phyloP scores from a whole-genome alignment of 2,888 invertebrate species.

The Oscheius sp. region DNA sequence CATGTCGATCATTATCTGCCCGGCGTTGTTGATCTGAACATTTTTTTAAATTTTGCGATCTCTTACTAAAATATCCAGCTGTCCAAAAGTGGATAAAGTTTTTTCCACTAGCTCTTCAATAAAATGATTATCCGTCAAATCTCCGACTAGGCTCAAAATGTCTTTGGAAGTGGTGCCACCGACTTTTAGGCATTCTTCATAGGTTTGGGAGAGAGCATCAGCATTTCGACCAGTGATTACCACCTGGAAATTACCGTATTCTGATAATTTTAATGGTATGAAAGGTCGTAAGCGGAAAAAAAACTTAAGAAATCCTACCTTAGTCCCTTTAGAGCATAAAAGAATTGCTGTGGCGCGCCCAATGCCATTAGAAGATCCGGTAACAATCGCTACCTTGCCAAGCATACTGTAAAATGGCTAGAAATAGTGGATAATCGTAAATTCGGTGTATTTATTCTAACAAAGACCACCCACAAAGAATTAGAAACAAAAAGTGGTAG shows the following conservation, averaged over 20 bases:
- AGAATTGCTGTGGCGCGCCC: slow-evolving; percentile 47
- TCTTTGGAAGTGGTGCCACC: neutral
- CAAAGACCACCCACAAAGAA: no score
- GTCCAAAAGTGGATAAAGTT: slow-evolving; percentile 41
- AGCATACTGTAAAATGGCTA: neutral
- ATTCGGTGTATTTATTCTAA: no score
- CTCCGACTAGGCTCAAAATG: slow-evolving; percentile 41
- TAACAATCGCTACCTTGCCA: slow-evolving; percentile 28
- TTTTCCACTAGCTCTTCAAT: slow-evolving; percentile 36
- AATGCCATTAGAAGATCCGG: slow-evolving; percentile 54
- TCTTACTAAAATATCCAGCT: slow-evolving; percentile 49
- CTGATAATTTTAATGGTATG: neutral
- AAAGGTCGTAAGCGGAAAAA: neutral
- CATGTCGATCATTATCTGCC: slow-evolving; percentile 40
- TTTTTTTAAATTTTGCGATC: no score
- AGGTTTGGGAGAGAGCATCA: slow-evolving; percentile 40
- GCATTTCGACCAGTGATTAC: slow-evolving; percentile 50
- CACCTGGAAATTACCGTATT: slow-evolving; percentile 7
- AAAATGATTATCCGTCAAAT: slow-evolving; percentile 42
- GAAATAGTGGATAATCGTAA: no score
- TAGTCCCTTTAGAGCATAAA: slow-evolving; percentile 46
- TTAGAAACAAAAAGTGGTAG: no score
- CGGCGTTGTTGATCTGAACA: slow-evolving; percentile 53
- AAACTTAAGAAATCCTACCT: neutral
- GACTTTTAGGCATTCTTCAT: neutral